Base-by-base conservation (phyloP, 2,888 invertebrate genomes). In the Aphodius granarius region DNA sequence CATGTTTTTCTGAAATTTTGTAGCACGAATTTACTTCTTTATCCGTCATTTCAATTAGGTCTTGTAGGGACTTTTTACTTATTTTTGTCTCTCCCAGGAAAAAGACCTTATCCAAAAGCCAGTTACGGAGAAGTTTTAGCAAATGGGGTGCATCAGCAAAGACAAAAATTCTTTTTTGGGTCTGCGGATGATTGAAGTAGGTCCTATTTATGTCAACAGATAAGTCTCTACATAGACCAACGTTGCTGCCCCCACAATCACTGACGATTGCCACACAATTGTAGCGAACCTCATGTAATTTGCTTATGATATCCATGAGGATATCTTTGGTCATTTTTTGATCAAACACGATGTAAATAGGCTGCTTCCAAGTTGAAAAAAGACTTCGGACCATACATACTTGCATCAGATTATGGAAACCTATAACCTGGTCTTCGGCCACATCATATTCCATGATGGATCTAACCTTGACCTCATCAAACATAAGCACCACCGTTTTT, bases 311-410 rank as follows among this genome's bases (percentile, higher is more conserved):
- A 13, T 73, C 43, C 2, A 73, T 62, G 9, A 81, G 63, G 43
- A 81, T 76, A 3, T 77, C 74, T 66, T 74, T 19, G 15, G 81
- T 81, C 71, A 82, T 79, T 72, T 78, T 81, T 65, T 77, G 63
- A 68, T 82, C 82, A 72, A 81, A 82, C 22, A 76, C 77, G 5
- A 78, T 17, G 71, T 76, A 83, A 18, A 81, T 75, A 18, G 79
- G 79, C 22, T 82, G 81, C 21, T 83, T 80, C 81, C 80, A 82
- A 15, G 79, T 77, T 23, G 23, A 4, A 62, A 77, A n/a, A 5
- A 82, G 23, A 5, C 82, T 80, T 23, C 23, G 23, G 23, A 23
- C 23, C 23, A 23, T 23, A 23, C 23, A 23, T 5, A 23, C 23
- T 23, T 23, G 23, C 23, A 23, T 23, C 23, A 23, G 23, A 23